A percentile compares a stretch with the other conserved stretches of the same genome.
Conservation (phyloP, 2,888 invertebrate genomes). For the Muschampia plurimacula region DNA sequence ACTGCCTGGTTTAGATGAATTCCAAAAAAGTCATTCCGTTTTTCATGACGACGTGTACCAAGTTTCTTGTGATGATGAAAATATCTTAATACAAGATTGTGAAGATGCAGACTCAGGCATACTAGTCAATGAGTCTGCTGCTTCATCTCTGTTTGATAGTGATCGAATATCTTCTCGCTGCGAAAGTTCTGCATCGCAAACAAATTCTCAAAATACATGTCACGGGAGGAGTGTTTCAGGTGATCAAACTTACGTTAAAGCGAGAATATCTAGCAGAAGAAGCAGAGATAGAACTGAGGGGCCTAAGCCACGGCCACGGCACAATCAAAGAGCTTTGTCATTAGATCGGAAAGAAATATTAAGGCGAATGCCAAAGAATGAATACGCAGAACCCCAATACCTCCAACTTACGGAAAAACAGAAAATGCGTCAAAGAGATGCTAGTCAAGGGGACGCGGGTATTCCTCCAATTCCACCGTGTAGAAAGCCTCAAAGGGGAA, state of each 20-base stretch:
- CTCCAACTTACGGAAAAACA: slow-evolving; percentile 81
- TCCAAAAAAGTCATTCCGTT: slow-evolving; percentile 86
- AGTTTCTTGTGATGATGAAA: slow-evolving; percentile 82
- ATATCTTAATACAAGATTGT: slow-evolving; percentile 85
- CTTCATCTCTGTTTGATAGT: slow-evolving; percentile 87
- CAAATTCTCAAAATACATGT: slow-evolving; percentile 66
- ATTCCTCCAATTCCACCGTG: slow-evolving; percentile 83
- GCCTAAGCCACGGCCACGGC: slow-evolving; percentile 66
- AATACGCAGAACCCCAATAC: slow-evolving; percentile 74
- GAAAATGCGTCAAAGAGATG: slow-evolving; percentile 78
- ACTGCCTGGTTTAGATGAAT: slow-evolving; percentile 89
- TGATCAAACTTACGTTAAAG: slow-evolving; percentile 74
- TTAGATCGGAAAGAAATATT: slow-evolving; percentile 84
- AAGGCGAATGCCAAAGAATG: slow-evolving; percentile 77
- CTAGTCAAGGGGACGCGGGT: slow-evolving; percentile 68
- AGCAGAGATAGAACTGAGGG: slow-evolving; percentile 73
- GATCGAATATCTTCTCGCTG: slow-evolving; percentile 83
- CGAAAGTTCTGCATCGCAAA: slow-evolving; percentile 82
- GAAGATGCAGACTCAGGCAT: slow-evolving; percentile 92
- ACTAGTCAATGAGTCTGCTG: slow-evolving; percentile 90
- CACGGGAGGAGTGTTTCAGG: slow-evolving; percentile 82
- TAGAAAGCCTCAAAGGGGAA: slow-evolving; percentile 65
- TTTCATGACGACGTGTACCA: slow-evolving; percentile 87
- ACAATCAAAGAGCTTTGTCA: slow-evolving; percentile 83
- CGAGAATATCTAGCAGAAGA: slow-evolving; percentile 71